These are phyloP conservation scores for Molothrus ater DNA, from an alignment of 2,797 vertebrate species.

Conservation along the genomic window DNA sequence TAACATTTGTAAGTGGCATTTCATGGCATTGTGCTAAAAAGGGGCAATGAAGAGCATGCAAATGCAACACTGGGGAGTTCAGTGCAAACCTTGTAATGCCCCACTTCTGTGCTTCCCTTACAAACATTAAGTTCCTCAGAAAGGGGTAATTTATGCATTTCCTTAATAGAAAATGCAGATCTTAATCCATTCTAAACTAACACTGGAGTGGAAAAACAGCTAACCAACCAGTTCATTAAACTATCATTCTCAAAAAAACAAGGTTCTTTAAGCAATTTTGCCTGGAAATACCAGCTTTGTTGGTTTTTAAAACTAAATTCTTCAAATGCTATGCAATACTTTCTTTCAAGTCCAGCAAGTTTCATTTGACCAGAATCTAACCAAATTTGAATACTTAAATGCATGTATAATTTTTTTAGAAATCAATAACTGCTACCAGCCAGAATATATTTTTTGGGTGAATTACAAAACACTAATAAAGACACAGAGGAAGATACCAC, in stretches of 20 bases:
- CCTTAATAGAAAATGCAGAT: neutral
- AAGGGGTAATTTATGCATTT: neutral
- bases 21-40: neutral
- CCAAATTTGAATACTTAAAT: neutral
- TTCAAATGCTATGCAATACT: neutral
- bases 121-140: neutral
- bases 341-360: neutral
- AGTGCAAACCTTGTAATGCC: neutral
- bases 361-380: neutral
- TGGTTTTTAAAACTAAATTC: neutral
- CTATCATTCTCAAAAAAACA: neutral
- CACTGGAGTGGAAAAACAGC: neutral
- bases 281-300: neutral
- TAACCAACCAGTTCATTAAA: neutral
- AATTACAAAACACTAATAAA: neutral
- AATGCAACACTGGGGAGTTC: neutral
- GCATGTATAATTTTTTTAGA: neutral
- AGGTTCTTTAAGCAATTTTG: neutral
- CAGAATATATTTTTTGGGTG: neutral
- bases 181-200: neutral
- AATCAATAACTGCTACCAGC: neutral
- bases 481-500: neutral
- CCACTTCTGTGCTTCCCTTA: neutral
- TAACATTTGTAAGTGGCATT: neutral
- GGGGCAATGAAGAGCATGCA: accelerated